Percentiles rank a stretch among this genome's conserved stretches.
These are phyloP conservation scores for Congeria kusceri DNA, from an alignment of 2,888 invertebrate species.

Conservation along the genomic window DNA sequence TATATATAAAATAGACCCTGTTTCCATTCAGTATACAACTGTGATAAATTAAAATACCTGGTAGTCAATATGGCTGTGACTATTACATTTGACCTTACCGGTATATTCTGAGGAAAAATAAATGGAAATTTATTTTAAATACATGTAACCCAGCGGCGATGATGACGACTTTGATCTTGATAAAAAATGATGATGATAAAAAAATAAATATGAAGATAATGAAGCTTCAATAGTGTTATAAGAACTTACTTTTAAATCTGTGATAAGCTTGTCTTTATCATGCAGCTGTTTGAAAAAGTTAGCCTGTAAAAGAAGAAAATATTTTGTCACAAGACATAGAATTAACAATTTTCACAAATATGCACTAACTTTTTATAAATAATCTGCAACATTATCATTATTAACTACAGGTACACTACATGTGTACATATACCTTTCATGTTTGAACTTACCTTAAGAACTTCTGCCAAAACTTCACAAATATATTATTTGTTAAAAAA, in stretches of 20 bases:
- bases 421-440: too few species aligned
- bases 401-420: too few species aligned
- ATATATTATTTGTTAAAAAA: too few species aligned
- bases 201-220: not conserved
- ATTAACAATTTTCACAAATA: not conserved
- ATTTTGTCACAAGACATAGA: not conserved
- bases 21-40: too few species aligned
- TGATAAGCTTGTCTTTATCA: constrained; percentile 76
- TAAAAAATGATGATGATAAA: not conserved
- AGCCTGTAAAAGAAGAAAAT: constrained; percentile 40
- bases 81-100: not conserved
- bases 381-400: too few species aligned
- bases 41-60: too few species aligned
- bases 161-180: not conserved
- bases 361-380: not conserved
- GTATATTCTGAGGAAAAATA: not conserved
- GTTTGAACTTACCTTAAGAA: too few species aligned
- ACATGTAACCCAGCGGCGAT: not conserved
- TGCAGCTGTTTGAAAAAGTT: constrained; percentile 72
- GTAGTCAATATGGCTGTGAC: not conserved
- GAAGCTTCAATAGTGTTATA: too few species aligned
- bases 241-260: constrained; percentile 76
- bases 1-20: too few species aligned
- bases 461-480: too few species aligned
- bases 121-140: not conserved